Conservation (phyloP, 2,113 vertebrate species). For the Rhodinocichla rosea region DNA sequence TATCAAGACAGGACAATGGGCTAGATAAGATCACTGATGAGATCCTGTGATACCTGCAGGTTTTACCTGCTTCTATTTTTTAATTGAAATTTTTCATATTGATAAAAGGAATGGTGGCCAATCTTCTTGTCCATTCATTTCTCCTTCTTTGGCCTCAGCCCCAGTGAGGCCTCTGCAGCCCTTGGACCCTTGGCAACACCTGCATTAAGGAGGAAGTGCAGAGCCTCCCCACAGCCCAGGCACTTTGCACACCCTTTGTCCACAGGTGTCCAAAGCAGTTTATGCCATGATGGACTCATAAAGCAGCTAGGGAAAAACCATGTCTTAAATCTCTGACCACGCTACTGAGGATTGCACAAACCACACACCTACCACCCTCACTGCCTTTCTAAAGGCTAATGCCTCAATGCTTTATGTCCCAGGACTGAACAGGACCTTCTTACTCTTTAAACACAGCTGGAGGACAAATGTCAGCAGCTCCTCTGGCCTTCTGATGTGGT, state of each 20-base stretch:
- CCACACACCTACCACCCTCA: background rate
- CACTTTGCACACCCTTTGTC: background rate
- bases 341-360: background rate
- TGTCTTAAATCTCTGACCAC: background rate
- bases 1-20: background rate
- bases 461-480: background rate
- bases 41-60: fast-evolving
- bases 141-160: background rate
- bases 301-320: background rate
- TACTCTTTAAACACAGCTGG: background rate
- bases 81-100: background rate
- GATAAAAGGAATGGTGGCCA: background rate
- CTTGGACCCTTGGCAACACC: background rate
- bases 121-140: background rate
- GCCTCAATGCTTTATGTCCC: background rate
- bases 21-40: background rate
- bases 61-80: background rate
- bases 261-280: background rate
- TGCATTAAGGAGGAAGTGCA: background rate
- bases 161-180: background rate
- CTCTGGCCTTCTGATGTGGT: background rate
- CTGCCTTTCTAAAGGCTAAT: background rate
- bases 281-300: background rate
- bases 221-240: background rate
- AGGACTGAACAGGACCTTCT: background rate